These are phyloP conservation scores for Apodemia hepburni DNA, from an alignment of 2,888 invertebrate genomes.

Conservation along the genomic window DNA sequence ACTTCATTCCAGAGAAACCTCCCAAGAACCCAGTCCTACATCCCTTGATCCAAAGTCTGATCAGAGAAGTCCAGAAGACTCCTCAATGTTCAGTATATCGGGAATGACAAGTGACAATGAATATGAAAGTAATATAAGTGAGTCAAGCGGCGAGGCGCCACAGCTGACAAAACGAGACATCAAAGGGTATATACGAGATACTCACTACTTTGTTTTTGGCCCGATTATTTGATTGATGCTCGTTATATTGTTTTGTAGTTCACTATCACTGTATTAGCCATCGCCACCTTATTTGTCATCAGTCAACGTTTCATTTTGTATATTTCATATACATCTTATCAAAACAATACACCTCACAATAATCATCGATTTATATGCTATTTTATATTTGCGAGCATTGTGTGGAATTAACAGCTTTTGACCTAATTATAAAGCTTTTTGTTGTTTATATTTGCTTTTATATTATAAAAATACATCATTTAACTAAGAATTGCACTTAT, in stretches of 20 bases:
- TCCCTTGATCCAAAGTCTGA: slow-evolving; percentile 73
- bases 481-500: not conserved
- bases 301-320: not conserved
- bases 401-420: not conserved
- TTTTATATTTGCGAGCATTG: slow-evolving; percentile 4
- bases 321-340: not conserved
- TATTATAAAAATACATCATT: not conserved
- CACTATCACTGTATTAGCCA: slow-evolving; percentile 22
- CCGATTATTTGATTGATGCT: slow-evolving; percentile 61
- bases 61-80: slow-evolving; percentile 77
- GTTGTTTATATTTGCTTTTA: not conserved
- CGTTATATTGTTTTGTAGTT: slow-evolving; percentile 44
- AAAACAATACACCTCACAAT: not conserved
- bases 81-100: slow-evolving; percentile 78
- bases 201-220: slow-evolving; percentile 67
- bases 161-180: slow-evolving; percentile 70
- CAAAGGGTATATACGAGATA: slow-evolving; percentile 72
- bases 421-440: not conserved
- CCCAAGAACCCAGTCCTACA: slow-evolving; percentile 70
- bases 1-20: slow-evolving; percentile 61
- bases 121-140: slow-evolving; percentile 77
- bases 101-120: slow-evolving; percentile 80
- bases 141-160: slow-evolving; percentile 72
- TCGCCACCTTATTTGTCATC: slow-evolving; percentile 18
- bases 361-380: not conserved